These are phyloP conservation scores for Notolabrus celidotus DNA, from an alignment of 2,797 vertebrate genomes.

Conservation along the genomic window DNA sequence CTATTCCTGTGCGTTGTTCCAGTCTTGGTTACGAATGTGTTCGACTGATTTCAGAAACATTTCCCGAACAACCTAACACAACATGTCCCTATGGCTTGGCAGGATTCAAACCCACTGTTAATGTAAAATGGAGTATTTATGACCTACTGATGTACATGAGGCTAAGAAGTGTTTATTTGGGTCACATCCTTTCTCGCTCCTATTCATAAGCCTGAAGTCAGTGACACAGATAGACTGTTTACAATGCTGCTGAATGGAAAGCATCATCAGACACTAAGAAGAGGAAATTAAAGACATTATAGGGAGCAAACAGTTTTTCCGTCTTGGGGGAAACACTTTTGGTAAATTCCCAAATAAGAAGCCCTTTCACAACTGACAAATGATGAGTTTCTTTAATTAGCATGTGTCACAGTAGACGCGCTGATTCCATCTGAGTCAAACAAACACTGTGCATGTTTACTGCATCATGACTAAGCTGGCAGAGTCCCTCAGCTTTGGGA, in stretches of 20 bases:
- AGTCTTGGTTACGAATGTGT: too few species aligned
- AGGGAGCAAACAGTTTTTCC: conserved; percentile 4
- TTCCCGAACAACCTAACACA: too few species aligned
- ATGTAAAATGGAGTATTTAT: conserved; percentile 22
- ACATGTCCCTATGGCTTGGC: background rate
- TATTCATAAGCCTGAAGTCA: conserved; percentile 40
- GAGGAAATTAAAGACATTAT: background rate
- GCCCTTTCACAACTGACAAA: background rate
- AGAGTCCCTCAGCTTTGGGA: conserved; percentile 2
- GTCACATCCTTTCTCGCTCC: conserved; percentile 43
- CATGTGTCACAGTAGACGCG: conserved; percentile 8
- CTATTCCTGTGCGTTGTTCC: too few species aligned
- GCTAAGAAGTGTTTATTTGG: conserved; percentile 57
- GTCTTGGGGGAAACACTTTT: conserved; percentile 10
- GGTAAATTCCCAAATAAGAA: conserved; percentile 19
- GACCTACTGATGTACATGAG: conserved; percentile 4
- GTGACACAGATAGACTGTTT: conserved; percentile 40
- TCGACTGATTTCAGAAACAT: too few species aligned
- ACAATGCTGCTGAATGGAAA: conserved; percentile 20
- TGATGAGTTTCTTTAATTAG: conserved; percentile 32
- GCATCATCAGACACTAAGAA: background rate
- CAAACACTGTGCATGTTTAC: conserved; percentile 32
- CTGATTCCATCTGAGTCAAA: conserved; percentile 31
- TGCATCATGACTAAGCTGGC: conserved; percentile 23
- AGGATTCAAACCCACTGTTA: background rate